Evolutionary conservation across 2,797 vertebrate genomes (phyloP), one percentile per base, ranked within the genome.

Genomic region (Peromyscus aztecus): DNA sequence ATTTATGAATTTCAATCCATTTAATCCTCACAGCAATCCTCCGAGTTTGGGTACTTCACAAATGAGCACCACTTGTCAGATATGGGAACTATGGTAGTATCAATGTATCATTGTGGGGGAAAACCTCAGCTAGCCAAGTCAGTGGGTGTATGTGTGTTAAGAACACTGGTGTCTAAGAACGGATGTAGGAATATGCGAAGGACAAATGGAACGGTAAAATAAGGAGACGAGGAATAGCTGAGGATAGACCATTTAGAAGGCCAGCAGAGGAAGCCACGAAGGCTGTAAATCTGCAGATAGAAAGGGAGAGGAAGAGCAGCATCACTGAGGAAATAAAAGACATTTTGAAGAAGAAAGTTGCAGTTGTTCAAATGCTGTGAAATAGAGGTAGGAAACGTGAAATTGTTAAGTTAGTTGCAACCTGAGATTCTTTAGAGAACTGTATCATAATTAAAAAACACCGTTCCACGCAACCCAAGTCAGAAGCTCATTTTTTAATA

Each of bases 361-460:
- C 61, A 6, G 69, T 94, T 80, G 69, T 43, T 76, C 55, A 96
- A 93, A 69, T 95, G 63, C 78, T 75, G 19, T 65, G 31, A n/a
- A 14, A n/a, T 24, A 52, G 52, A 46, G 16, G 14, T 49, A 65
- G 11, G 63, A 52, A 69, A 40, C 49, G 57, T 52, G 13, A 87
- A 40, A 40, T 55, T 8, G n/a, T 9, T 10, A 81, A 34, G 14
- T 37, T 19, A 83, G 19, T 57, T 6, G 3, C 93, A 63, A 84
- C 63, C n/a, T 55, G 88, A 84, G 73, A 76, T 84, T 67, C 4
- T 57, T 65, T 76, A 19, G 43, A 59, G 31, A 59, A 67, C 2
- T 84, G 57, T 23, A 73, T 46, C 13, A 73, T 40, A 65, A 40
- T 94, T 96, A 77, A 87, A 90, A 83, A 83, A 81, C 24, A 29